phyloP scores from a whole-genome alignment of 2,113 vertebrate species.

The Bos indicus region DNA sequence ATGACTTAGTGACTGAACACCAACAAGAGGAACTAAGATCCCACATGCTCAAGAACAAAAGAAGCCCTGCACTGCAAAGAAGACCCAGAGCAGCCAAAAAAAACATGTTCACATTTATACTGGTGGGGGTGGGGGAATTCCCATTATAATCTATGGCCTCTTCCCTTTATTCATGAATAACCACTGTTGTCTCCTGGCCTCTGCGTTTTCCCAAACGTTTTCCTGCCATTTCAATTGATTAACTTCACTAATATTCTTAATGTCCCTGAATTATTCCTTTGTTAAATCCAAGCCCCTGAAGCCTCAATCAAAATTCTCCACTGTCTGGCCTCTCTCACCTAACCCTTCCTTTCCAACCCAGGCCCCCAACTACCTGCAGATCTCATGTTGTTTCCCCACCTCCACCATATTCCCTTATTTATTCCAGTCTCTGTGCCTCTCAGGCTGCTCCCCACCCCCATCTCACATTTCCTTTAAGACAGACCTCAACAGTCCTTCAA shows the following conservation, averaged over 20 bases:
- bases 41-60: not conserved
- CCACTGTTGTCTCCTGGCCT: not conserved
- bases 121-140: not conserved
- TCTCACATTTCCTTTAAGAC: not conserved
- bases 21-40: not conserved
- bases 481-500: not conserved
- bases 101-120: not conserved
- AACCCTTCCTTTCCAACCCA: not conserved
- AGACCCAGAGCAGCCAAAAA: not conserved
- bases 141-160: not conserved
- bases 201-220: not conserved
- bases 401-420: not conserved
- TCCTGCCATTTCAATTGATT: not conserved
- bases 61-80: not conserved
- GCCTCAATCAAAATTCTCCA: not conserved
- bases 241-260: not conserved
- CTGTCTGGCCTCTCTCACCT: not conserved
- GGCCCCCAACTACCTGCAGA: not conserved
- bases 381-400: rapidly evolving
- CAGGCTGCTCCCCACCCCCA: not conserved
- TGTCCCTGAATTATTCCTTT: not conserved
- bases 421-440: not conserved
- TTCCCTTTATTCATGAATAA: not conserved
- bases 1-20: not conserved
- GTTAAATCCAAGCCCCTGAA: not conserved